Conservation (phyloP, 1,140 invertebrate genomes). For the Neotoxoptera formosana region DNA sequence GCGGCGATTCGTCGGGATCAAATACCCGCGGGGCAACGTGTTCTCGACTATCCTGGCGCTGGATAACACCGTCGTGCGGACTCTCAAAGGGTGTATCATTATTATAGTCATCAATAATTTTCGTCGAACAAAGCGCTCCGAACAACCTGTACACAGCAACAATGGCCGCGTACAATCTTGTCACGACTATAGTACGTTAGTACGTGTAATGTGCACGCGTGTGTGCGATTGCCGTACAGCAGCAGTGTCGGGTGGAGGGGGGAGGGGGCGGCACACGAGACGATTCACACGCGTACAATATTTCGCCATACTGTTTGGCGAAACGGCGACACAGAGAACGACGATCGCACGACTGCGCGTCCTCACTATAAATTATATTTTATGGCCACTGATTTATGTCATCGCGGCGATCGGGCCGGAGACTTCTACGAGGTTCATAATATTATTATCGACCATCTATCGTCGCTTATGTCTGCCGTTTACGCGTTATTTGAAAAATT, state of each 20-base stretch:
- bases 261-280: background rate
- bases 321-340: background rate
- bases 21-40: background rate
- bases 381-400: background rate
- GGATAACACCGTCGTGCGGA: background rate
- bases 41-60: background rate
- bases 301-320: background rate
- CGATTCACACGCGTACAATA: background rate
- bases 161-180: background rate
- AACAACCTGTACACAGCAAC: background rate
- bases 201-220: too few species aligned
- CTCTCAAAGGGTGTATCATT: background rate
- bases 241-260: too few species aligned
- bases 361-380: background rate
- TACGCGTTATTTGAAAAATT: background rate
- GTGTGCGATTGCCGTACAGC: background rate
- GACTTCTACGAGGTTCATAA: background rate
- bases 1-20: background rate
- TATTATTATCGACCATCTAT: background rate
- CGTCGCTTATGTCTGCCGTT: background rate
- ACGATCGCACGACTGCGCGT: background rate
- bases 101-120: slow-evolving; percentile 1
- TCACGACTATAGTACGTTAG: too few species aligned
- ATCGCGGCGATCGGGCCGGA: background rate
- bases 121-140: background rate